Evolutionary conservation across 30 jellyfish, hydroid and myxozoan species (phyloP).

Genomic region (Hydra vulgaris): DNA sequence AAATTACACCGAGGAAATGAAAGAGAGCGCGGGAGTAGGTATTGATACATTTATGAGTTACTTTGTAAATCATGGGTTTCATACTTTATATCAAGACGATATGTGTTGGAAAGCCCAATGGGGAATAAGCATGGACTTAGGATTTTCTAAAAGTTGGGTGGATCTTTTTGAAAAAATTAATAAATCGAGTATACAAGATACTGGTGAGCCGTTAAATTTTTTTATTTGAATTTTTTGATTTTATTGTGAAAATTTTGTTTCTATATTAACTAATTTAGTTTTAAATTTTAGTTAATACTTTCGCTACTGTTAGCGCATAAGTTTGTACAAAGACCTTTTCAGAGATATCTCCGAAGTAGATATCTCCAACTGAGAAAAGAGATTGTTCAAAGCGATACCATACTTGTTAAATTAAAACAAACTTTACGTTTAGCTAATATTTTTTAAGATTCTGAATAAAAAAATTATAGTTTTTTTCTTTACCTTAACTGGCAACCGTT

Average conservation of each 20-base stretch:
- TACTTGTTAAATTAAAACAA: too few relatives aligned
- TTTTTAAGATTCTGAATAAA: too few relatives aligned
- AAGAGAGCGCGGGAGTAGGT: constrained; percentile 38
- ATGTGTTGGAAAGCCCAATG: constrained; percentile 80
- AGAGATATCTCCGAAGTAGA: too few relatives aligned
- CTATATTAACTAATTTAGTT: not conserved
- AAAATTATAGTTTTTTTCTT: too few relatives aligned
- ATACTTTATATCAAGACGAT: constrained; percentile 68
- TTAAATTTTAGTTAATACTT: too few relatives aligned
- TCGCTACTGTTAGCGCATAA: too few relatives aligned
- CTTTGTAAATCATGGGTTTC: constrained; percentile 47
- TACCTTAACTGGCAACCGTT: too few relatives aligned
- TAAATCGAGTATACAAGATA: constrained; percentile 26
- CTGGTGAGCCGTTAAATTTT: constrained; percentile 51
- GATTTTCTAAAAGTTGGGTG: constrained; percentile 42
- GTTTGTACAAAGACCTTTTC: too few relatives aligned
- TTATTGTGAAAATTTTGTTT: too few relatives aligned
- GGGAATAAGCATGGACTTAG: constrained; percentile 84
- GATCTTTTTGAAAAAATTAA: constrained; percentile 24
- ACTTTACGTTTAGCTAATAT: too few relatives aligned
- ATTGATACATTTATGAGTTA: constrained; percentile 15
- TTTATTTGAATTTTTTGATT: not conserved
- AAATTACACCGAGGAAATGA: constrained; percentile 32
- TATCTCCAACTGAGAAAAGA: too few relatives aligned
- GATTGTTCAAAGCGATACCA: too few relatives aligned